Evolutionary conservation across 2,113 vertebrate species (phyloP), one percentile per base, ranked within the genome.

Genomic region (Tachysurus vachellii): DNA sequence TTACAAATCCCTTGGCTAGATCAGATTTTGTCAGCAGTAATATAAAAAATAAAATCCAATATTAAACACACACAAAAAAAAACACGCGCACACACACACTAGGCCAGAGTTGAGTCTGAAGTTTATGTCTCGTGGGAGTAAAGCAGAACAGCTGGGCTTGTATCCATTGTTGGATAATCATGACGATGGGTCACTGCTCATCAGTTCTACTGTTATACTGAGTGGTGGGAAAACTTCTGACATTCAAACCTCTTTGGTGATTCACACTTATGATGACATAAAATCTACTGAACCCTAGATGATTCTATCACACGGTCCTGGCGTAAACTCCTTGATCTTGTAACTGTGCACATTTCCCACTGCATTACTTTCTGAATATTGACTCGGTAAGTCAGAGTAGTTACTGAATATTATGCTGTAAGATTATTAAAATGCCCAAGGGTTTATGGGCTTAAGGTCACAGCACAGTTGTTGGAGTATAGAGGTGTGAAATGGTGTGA

Each of bases 1-100:
- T 73, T 82, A 23, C 83, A 85, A 50, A 88, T 79, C 54, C 44
- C 71, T 42, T 77, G 54, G 83, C n/a, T 82, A 85, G 71, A 85
- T 57, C 81, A 77, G 28, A 50, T 54, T 89, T 82, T 85, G 31
- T 61, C 83, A 86, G 73, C 53, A 47, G 1, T 62, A 23, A 61
- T 56, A 17, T 12, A 50, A 50, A 50, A 50, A 50, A 36, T 47
- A n/a, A 75, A 47, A 17, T 71, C 19, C 2, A 71, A 21, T 4
- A 68, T 28, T 16, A 14, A 70, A 70, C 36, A 36, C 36, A 36
- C 36, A 36, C 36, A 1, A 70, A 23, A 75, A 28, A 75, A 75
- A 3, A 5, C 10, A 47, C 11, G 4, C 47, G 0, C 47, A 50
- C 47, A 62, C 21, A 62, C 9, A 13, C 21, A 47, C 21, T 0